These are phyloP conservation scores for Otis tarda DNA, from an alignment of 2,113 vertebrate species.

Conservation along the genomic window DNA sequence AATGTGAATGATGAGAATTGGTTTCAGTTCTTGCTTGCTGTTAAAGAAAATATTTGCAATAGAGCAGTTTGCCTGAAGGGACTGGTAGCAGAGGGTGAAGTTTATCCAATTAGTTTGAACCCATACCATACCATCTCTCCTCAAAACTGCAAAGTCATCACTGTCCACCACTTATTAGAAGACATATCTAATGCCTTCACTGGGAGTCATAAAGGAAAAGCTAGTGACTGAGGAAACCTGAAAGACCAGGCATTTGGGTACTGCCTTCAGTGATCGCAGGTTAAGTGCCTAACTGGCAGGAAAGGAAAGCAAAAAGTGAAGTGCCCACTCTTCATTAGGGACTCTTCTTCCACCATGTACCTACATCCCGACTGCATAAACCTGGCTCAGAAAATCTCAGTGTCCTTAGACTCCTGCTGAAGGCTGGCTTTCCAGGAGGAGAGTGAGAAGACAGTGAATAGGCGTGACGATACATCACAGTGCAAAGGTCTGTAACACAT, in stretches of 20 bases:
- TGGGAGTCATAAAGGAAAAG: neutral
- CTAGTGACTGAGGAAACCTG: neutral
- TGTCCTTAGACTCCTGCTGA: neutral
- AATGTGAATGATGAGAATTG: accelerated
- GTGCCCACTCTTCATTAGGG: accelerated
- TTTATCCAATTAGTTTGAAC: neutral
- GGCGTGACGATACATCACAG: accelerated
- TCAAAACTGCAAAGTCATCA: neutral
- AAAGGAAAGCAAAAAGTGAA: neutral
- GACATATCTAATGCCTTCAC: neutral
- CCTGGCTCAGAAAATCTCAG: neutral
- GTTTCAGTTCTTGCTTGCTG: neutral
- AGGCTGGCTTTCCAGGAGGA: neutral
- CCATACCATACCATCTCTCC: neutral
- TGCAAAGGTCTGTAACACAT: neutral
- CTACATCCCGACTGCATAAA: neutral
- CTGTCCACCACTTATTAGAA: neutral
- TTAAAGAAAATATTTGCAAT: neutral
- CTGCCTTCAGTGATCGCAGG: neutral
- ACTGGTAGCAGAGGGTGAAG: neutral
- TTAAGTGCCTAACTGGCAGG: neutral
- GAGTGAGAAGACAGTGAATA: neutral
- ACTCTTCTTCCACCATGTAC: neutral
- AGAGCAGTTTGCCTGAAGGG: neutral
- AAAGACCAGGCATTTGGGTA: neutral